Base-by-base conservation (phyloP, 2,888 invertebrate genomes). In the Diachrysia chrysitis region DNA sequence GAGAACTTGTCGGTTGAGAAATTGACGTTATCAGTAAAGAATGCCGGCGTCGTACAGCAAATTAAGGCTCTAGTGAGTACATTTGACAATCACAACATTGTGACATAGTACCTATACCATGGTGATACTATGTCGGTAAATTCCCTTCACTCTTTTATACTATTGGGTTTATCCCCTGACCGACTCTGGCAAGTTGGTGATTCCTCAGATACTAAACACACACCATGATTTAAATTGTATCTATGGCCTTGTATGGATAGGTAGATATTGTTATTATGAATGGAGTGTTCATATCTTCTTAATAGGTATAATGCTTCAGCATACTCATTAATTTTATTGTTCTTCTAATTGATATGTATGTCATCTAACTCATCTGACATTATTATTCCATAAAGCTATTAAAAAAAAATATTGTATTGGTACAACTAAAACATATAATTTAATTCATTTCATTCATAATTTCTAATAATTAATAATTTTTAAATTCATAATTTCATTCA, bases 61-160 rank as follows among this genome's bases (percentile, higher is more conserved):
- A 89, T 97, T 58, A 96, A 97, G 75, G 97, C 97, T 60, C 92
- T 97, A 94, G 97, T 97, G 92, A 93, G 94, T 83, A 67, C 70
- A 65, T n/a, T 42, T 16, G 42, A n/a, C 48, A 60, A 67, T 32
- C 65, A 56, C n/a, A 82, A 70, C 67, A 64, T 69, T 70, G 74
- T 70, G 74, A 67, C 69, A 73, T 66, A 58, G n/a, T 25, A 25
- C 17, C 4, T 32, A 12, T 19, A 55, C 54, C 54, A 25, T 61
- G 42, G 4, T n/a, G 5, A 5, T 42, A 5, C n/a, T n/a, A 42
- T n/a, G n/a, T 42, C 42, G n/a, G 42, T 42, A n/a, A 19, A 21
- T 51, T 19, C 48, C 48, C 19, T 9, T 10, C 9, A 51, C 12
- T 12, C 12, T 21, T 51, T 19, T 51, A 10, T 21, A 19, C 48